A percentile compares a stretch with the other conserved stretches of the same genome.
Conservation (phyloP, 2,888 invertebrate genomes). For the Elgonia sp. region DNA sequence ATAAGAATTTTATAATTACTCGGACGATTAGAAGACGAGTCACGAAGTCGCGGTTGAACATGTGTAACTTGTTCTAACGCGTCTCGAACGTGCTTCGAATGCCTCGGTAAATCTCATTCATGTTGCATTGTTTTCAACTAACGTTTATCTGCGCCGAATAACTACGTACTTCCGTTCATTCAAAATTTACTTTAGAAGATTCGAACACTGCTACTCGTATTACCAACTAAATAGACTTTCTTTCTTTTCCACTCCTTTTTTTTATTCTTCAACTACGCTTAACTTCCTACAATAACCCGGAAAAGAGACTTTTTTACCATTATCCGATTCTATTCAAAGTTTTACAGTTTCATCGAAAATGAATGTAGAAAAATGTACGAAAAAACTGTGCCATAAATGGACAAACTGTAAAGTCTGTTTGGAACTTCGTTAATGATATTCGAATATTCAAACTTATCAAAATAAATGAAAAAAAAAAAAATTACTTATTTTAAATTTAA, state of each 20-base stretch:
- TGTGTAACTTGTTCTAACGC: conserved; percentile 81
- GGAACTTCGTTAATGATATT: too few species aligned
- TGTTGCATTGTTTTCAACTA: conserved; percentile 61
- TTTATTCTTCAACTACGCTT: not conserved
- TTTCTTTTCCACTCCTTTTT: conserved; percentile 4
- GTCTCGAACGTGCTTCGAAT: conserved; percentile 82
- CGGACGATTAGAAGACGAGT: conserved; percentile 82
- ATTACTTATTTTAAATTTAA: too few species aligned
- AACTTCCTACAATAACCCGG: conserved; percentile 46
- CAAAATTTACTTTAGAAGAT: conserved; percentile 44
- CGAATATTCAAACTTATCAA: too few species aligned
- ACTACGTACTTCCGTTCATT: conserved; percentile 56
- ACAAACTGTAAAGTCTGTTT: too few species aligned
- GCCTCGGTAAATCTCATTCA: conserved; percentile 59
- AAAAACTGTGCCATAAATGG: too few species aligned
- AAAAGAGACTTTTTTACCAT: conserved; percentile 25
- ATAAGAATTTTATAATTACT: conserved; percentile 22
- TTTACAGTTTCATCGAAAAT: not conserved
- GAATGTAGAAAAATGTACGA: too few species aligned
- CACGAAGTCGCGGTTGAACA: conserved; percentile 79
- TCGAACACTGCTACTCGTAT: conserved; percentile 14
- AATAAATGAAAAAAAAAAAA: too few species aligned
- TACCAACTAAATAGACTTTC: not conserved
- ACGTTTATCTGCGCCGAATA: conserved; percentile 51
- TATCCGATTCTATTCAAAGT: conserved; percentile 6